Conservation (phyloP, 2,113 vertebrate genomes). For the Phrynosoma platyrhinos region DNA sequence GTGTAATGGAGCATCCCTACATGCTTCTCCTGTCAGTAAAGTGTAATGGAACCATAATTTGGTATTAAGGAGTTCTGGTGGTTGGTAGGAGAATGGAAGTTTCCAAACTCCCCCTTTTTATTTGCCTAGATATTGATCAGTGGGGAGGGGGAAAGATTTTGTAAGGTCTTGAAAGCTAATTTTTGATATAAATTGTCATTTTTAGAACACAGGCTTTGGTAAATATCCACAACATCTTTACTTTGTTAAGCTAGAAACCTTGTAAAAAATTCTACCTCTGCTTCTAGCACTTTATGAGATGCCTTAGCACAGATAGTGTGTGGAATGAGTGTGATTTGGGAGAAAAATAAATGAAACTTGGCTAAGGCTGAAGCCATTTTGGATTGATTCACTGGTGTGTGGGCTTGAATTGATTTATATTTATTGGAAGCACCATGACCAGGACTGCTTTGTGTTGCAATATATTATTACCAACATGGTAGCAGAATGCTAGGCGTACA, state of each 20-base stretch:
- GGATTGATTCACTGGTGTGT: neutral
- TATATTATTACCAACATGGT: constrained; percentile 11
- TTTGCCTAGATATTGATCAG: no score
- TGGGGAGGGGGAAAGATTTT: neutral
- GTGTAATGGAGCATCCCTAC: no score
- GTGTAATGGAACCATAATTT: no score
- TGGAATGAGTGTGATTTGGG: neutral
- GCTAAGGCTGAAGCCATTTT: constrained; percentile 4
- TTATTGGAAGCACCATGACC: constrained; percentile 27
- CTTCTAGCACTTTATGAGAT: neutral
- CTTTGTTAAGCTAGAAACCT: neutral
- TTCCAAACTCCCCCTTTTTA: no score
- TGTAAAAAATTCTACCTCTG: neutral
- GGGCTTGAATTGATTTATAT: neutral
- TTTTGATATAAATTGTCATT: neutral
- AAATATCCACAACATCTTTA: neutral
- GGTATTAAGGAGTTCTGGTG: no score
- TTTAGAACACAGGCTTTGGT: neutral
- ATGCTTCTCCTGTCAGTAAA: no score
- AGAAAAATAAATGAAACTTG: neutral
- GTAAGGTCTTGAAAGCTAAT: neutral
- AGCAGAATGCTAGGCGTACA: constrained; percentile 20
- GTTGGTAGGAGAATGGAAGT: no score
- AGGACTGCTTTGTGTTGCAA: constrained; percentile 26
- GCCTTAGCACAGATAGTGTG: neutral